Base-by-base conservation (phyloP, 2,888 invertebrate species). In the Syritta pipiens region DNA sequence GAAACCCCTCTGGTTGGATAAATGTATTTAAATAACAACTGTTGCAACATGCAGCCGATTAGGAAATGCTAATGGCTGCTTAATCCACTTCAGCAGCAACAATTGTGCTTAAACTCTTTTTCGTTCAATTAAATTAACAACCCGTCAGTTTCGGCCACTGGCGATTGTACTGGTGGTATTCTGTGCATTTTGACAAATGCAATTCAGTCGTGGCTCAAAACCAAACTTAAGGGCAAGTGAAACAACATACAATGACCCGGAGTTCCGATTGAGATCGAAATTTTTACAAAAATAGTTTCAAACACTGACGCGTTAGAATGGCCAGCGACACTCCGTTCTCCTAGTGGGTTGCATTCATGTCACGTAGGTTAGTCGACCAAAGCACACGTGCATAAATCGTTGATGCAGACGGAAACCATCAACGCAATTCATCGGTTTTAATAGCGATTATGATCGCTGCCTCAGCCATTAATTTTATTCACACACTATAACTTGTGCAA, bases 51-150 rank as follows among this genome's bases (percentile, higher is more conserved):
- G 49, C 59, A 59, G 22, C 22, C 67, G 44, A 67, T 67, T 59
- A 67, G 44, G 67, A 42, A 59, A 67, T 26, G 17, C 35, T 59
- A 67, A 59, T 72, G 65, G 57, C 24, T 63, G 63, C 44, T 40
- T 35, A 28, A 42, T 28, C 32, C 32, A 22, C 35, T 48, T 19
- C 20, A 14, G 26, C 10, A 24, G 53, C 14, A 44, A 48, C 37
- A 30, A 40, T 63, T 10, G 19, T 32, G 55, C 9, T 63, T 42
- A 55, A 57, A 55, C 65, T 72, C 55, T 35, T 48, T 48, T 40
- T 65, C 32, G 49, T 65, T 57, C 48, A 72, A 72, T 57, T 65
- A 65, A 72, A 72, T 72, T 72, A 65, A 57, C 65, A 72, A 49
- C 65, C 57, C 32, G 48, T 7, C 22, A 28, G 46, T 26, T 28